Percentiles rank a stretch among this genome's conserved stretches.
phyloP scores from a whole-genome alignment of 1,140 invertebrate species.

The Tetragonula clypearis region DNA sequence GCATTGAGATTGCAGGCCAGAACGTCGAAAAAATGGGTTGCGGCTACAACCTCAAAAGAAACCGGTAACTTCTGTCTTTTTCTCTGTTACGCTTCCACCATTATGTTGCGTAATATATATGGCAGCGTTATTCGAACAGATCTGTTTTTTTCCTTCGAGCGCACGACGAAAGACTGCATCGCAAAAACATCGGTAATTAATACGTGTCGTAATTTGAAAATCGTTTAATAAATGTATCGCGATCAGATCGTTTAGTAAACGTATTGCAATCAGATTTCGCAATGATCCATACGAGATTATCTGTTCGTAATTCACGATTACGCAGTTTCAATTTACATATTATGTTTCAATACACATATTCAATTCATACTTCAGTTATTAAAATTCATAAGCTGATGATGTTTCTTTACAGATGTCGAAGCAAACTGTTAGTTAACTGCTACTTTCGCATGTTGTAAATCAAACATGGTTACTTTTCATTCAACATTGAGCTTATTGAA shows the following conservation, averaged over 20 bases:
- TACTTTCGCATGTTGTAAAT: background rate
- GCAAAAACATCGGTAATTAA: constrained; percentile 19
- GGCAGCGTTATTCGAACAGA: constrained; percentile 34
- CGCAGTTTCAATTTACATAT: background rate
- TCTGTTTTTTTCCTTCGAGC: constrained; percentile 40
- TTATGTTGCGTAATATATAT: constrained; percentile 48
- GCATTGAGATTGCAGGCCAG: background rate
- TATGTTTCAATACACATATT: no score
- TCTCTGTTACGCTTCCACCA: constrained; percentile 35
- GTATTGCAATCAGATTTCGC: background rate
- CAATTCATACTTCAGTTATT: background rate
- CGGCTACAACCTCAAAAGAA: constrained; percentile 25
- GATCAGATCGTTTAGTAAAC: background rate
- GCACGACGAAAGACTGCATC: constrained; percentile 3
- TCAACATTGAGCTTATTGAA: background rate
- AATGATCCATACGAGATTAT: background rate
- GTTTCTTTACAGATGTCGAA: background rate
- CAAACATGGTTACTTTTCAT: background rate
- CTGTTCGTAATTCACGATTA: no score
- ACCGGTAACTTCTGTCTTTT: constrained; percentile 40
- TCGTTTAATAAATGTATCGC: background rate
- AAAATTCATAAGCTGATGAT: background rate
- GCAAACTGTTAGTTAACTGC: background rate
- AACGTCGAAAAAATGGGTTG: constrained; percentile 30
- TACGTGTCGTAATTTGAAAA: constrained; percentile 20